Conservation (phyloP, 2,797 vertebrate genomes). For the Spatula versicolor region DNA sequence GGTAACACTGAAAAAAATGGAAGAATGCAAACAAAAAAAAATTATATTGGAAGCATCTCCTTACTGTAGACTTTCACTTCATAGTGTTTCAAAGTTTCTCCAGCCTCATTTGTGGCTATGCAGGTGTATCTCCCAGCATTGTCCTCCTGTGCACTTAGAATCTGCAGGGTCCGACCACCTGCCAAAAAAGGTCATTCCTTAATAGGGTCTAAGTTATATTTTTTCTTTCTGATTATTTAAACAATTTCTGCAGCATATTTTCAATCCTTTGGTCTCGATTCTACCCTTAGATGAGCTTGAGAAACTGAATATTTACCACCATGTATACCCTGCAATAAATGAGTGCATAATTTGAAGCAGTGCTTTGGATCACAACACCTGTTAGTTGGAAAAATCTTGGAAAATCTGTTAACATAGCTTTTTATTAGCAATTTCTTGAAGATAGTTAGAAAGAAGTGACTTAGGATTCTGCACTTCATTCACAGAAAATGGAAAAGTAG, state of each 20-base stretch:
- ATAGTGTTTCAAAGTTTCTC: conserved; percentile 91
- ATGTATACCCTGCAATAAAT: fast-evolving
- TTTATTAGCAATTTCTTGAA: background rate
- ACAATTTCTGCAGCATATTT: background rate
- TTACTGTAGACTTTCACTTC: conserved; percentile 94
- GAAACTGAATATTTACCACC: background rate
- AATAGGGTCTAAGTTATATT: background rate
- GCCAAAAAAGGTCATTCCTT: background rate
- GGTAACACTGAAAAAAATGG: background rate
- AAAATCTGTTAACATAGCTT: background rate
- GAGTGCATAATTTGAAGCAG: background rate
- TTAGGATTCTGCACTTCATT: background rate
- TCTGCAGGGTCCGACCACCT: conserved; percentile 95
- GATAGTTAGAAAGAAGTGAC: background rate
- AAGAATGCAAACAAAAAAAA: background rate
- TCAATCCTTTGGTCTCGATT: background rate
- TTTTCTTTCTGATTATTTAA: background rate
- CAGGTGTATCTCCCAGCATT: conserved; percentile 92
- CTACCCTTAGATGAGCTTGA: background rate
- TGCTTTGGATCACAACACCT: background rate
- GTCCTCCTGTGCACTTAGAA: conserved; percentile 89
- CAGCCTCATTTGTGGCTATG: conserved; percentile 94
- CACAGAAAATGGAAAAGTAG: background rate
- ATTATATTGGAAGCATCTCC: conserved; percentile 11
- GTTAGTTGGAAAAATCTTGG: background rate